Percentiles rank a stretch among this genome's conserved stretches.
phyloP scores from a whole-genome alignment of 2,113 vertebrate species.

The Marmota flaviventris region DNA sequence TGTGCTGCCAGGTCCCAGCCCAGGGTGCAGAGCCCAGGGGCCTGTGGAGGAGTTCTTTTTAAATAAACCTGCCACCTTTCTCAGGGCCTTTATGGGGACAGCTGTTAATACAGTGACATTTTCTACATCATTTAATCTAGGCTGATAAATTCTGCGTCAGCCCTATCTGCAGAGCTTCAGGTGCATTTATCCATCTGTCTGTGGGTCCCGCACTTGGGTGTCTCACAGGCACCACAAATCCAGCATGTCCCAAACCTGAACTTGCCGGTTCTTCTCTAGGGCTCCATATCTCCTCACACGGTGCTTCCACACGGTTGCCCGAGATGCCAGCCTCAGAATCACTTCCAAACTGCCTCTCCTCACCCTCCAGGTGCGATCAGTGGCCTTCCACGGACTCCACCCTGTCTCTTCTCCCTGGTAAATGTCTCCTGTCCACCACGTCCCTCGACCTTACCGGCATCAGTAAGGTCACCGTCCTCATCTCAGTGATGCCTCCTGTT shows the following conservation, averaged over 20 bases:
- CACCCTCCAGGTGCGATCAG: neutral
- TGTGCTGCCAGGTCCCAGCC: neutral
- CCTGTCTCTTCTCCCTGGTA: neutral
- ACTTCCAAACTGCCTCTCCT: accelerated
- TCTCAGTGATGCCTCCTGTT: neutral
- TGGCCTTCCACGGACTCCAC: neutral
- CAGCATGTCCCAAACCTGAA: neutral
- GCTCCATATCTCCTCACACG: accelerated
- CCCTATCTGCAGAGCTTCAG: neutral
- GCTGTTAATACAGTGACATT: conserved; percentile 68
- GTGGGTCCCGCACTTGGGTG: neutral
- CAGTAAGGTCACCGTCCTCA: accelerated
- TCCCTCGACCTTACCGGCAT: accelerated
- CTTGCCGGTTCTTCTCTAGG: neutral
- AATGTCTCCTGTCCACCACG: accelerated
- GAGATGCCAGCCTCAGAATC: neutral
- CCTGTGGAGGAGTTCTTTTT: conserved; percentile 30
- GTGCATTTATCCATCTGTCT: conserved; percentile 10
- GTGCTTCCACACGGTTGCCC: neutral
- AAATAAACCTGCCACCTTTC: conserved; percentile 27
- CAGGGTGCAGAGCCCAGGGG: neutral
- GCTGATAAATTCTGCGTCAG: conserved; percentile 15
- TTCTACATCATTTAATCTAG: conserved; percentile 64
- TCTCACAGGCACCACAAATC: conserved; percentile 57
- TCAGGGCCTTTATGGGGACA: conserved; percentile 51